phyloP scores from a whole-genome alignment of 2,888 invertebrate species.

The Unio pictorum region DNA sequence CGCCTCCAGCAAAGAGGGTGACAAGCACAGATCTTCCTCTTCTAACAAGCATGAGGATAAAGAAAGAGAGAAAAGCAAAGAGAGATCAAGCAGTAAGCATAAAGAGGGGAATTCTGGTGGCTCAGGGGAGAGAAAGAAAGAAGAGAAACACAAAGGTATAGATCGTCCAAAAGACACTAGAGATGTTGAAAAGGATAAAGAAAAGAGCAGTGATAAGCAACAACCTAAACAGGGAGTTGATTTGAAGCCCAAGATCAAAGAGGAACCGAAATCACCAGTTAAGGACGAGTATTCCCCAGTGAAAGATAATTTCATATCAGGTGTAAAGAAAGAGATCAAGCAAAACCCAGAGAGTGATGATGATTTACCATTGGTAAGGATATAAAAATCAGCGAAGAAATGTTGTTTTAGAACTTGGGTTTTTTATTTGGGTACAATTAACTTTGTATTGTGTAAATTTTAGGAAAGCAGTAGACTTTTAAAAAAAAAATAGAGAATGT shows the following conservation, averaged over 20 bases:
- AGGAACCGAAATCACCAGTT: slow-evolving; percentile 1
- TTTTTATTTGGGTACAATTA: too few species aligned
- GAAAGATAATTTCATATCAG: neutral
- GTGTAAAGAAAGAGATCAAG: slow-evolving; percentile 22
- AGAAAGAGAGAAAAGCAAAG: slow-evolving; percentile 27
- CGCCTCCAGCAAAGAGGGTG: slow-evolving; percentile 18
- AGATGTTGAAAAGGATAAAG: too few species aligned
- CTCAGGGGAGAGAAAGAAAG: slow-evolving; percentile 21
- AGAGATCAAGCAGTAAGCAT: slow-evolving; percentile 19
- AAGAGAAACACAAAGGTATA: slow-evolving; percentile 14
- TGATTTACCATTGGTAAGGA: slow-evolving; percentile 47
- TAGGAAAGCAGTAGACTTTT: too few species aligned
- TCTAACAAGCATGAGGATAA: slow-evolving; percentile 17
- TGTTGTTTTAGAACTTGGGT: too few species aligned
- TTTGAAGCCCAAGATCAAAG: neutral
- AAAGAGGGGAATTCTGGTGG: slow-evolving; percentile 22
- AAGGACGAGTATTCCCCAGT: slow-evolving; percentile 4
- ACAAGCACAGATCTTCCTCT: slow-evolving; percentile 23
- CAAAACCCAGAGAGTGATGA: slow-evolving; percentile 45
- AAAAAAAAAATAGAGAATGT: too few species aligned
- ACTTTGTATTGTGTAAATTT: too few species aligned
- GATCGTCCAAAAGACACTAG: too few species aligned
- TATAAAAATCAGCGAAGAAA: too few species aligned
- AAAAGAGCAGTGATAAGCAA: neutral
- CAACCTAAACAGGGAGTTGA: neutral